Evolutionary conservation across 2,113 vertebrate species (phyloP).

Genomic region (Orycteropus afer): DNA sequence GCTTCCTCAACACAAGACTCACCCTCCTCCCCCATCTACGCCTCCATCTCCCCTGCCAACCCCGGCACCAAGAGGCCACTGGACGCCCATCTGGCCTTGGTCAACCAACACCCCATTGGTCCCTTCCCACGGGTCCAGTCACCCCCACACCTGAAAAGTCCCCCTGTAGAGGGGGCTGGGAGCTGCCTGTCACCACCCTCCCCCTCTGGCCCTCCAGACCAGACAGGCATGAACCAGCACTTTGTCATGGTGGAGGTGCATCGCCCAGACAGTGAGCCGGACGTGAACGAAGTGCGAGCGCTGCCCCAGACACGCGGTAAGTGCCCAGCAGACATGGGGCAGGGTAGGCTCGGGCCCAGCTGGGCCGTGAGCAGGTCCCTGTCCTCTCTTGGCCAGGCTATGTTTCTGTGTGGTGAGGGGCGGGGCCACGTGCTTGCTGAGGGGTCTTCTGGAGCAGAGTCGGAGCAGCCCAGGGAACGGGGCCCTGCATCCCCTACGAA

Average conservation of each 20-base stretch:
- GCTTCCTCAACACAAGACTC: slow-evolving; percentile 73
- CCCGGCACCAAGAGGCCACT: slow-evolving; percentile 79
- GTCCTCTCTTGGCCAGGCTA: no score
- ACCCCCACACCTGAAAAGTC: slow-evolving; percentile 85
- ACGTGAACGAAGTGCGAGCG: slow-evolving; percentile 96
- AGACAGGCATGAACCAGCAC: slow-evolving; percentile 86
- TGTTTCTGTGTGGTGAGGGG: background rate
- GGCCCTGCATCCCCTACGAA: accelerated
- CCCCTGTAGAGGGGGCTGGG: slow-evolving; percentile 44
- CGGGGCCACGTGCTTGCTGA: background rate
- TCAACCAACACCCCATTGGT: slow-evolving; percentile 90
- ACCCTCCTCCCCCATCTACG: slow-evolving; percentile 81
- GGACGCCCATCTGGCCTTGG: slow-evolving; percentile 88
- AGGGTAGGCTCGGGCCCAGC: background rate
- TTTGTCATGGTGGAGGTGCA: slow-evolving; percentile 98
- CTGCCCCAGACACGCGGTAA: slow-evolving; percentile 95
- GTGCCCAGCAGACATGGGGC: background rate
- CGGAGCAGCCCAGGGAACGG: background rate
- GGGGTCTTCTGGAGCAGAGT: background rate
- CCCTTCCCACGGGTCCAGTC: slow-evolving; percentile 97
- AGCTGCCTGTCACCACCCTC: slow-evolving; percentile 74
- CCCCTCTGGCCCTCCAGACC: slow-evolving; percentile 69
- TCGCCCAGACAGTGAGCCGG: slow-evolving; percentile 94
- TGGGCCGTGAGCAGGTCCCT: no score
- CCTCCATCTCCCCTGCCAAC: slow-evolving; percentile 79